Evolutionary conservation across 2,888 invertebrate genomes (phyloP), one percentile per base, ranked within the genome.

Genomic region (Caenorhabditis zanzibari): DNA sequence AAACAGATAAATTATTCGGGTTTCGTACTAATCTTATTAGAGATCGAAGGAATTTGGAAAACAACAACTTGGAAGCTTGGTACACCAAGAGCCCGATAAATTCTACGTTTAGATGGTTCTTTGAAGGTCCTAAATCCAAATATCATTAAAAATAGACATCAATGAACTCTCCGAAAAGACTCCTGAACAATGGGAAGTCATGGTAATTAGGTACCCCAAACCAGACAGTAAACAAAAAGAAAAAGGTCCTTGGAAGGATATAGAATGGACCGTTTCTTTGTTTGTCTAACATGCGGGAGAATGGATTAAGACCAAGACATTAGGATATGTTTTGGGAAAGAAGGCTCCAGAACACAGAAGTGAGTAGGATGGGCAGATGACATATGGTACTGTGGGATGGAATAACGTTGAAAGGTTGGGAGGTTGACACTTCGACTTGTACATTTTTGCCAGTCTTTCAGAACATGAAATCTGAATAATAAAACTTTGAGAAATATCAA

Each of bases 201-300:
- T 72, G 59, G 75, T 59, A 68, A 76, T 76, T 76, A 76, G 64
- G 75, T 22, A 24, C 59, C 44, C 58, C 35, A n/a, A 24, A 4
- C 24, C 14, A 16, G 64, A 54, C 56, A 68, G 59, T 68, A 56
- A 76, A 68, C 47, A 76, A 47, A 22, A 61, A 7, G 28, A 38
- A 76, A 28, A 66, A 76, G 75, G 75, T 68, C 75, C 75, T 76
- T 75, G 66, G 54, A 58, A 66, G 26, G n/a, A 47, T 41, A 44
- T 38, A 22, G 44, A 54, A 63, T 59, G 26, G 64, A 56, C 56
- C 64, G 41, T 68, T 54, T 59, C 68, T 59, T 68, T 76, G 64
- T 76, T 76, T 76, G 68, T 59, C 58, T 58, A 56, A 58, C 71
- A 44, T 58, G 71, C 44, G 71, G 44, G 56, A 74, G 54, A 64